Percentiles rank a stretch among this genome's conserved stretches.
phyloP scores from a whole-genome alignment of 1,140 invertebrate species.

The Cydia fagiglandana region DNA sequence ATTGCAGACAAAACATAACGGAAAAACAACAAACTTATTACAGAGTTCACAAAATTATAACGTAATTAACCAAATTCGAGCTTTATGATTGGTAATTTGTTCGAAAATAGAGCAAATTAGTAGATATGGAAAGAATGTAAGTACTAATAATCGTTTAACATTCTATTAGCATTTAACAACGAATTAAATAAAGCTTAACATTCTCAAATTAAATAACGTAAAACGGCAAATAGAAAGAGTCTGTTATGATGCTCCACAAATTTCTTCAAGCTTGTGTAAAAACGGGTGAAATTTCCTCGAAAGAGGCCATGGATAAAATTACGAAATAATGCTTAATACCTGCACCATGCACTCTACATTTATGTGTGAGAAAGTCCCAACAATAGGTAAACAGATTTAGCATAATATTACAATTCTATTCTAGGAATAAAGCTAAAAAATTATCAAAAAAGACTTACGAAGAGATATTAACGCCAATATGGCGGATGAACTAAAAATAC shows the following conservation, averaged over 20 bases:
- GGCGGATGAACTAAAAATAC: slow-evolving; percentile 79
- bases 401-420: slow-evolving; percentile 60
- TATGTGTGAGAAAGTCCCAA: slow-evolving; percentile 53
- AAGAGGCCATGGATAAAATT: slow-evolving; percentile 68
- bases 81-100: neutral
- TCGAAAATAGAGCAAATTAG: slow-evolving; percentile 4
- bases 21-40: slow-evolving; percentile 1
- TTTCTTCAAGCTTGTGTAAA: slow-evolving; percentile 27
- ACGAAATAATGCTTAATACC: slow-evolving; percentile 58
- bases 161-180: neutral
- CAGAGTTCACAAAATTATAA: neutral
- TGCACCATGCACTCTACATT: slow-evolving; percentile 64
- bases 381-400: slow-evolving; percentile 57
- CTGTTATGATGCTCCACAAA: slow-evolving; percentile 31
- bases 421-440: slow-evolving; percentile 68
- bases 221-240: slow-evolving; percentile 24
- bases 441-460: slow-evolving; percentile 78
- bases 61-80: neutral
- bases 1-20: slow-evolving; percentile 40
- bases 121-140: slow-evolving; percentile 2
- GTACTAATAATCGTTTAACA: neutral
- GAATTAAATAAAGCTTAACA: slow-evolving; percentile 9
- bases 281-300: slow-evolving; percentile 57
- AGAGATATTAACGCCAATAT: slow-evolving; percentile 78
- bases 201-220: slow-evolving; percentile 39